Evolutionary conservation across 1,140 invertebrate genomes (phyloP).

Genomic region (Cydia amplana): DNA sequence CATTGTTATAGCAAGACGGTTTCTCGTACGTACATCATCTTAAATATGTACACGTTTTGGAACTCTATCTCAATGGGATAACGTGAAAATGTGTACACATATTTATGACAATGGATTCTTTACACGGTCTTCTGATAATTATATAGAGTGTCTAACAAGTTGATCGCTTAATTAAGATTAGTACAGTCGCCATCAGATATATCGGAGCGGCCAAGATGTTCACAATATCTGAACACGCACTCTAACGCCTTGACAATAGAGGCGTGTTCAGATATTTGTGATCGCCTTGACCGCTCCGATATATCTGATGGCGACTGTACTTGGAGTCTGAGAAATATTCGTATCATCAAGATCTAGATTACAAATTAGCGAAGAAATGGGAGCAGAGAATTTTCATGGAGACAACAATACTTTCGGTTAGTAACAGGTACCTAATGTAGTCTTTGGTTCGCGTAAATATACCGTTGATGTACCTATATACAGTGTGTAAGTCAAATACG

Average conservation of each 20-base stretch:
- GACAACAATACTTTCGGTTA: background rate
- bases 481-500: too few species aligned
- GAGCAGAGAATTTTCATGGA: background rate
- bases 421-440: too few species aligned
- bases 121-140: background rate
- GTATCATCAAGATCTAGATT: background rate
- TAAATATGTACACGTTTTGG: background rate
- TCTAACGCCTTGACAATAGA: too few species aligned
- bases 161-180: background rate
- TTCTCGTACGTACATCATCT: background rate
- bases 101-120: constrained; percentile 2
- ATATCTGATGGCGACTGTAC: too few species aligned
- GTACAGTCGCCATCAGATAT: too few species aligned
- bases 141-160: background rate
- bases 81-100: background rate
- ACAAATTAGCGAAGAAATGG: background rate
- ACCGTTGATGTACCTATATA: too few species aligned
- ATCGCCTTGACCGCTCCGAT: too few species aligned
- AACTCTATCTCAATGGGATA: background rate
- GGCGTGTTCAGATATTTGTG: too few species aligned
- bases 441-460: too few species aligned
- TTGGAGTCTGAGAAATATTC: background rate
- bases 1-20: background rate
- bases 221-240: too few species aligned
- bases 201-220: too few species aligned